Conservation (phyloP, 1,140 invertebrate species). For the Grapholita molesta region DNA sequence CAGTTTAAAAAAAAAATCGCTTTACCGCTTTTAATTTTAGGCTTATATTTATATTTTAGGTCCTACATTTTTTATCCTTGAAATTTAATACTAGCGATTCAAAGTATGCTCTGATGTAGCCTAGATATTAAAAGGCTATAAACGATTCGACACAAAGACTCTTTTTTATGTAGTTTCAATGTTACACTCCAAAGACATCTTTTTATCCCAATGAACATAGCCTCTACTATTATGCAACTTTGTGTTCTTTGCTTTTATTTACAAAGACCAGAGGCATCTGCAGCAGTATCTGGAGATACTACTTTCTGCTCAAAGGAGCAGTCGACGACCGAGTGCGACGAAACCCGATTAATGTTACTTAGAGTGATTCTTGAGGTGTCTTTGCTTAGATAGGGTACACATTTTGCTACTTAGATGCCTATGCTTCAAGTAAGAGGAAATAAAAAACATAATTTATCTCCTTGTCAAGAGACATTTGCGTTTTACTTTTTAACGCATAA, state of each 20-base stretch:
- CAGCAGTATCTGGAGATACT: background rate
- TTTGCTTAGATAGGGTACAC: conserved; percentile 60
- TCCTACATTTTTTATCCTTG: no score
- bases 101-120: background rate
- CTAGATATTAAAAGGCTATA: background rate
- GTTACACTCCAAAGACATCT: background rate
- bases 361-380: conserved; percentile 55
- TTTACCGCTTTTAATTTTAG: no score
- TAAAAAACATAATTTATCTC: conserved; percentile 39
- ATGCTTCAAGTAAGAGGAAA: conserved; percentile 48
- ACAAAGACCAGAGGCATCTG: background rate
- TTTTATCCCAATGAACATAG: background rate
- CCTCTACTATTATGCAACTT: background rate
- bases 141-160: background rate
- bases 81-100: background rate
- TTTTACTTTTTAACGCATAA: conserved; percentile 27
- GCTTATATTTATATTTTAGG: no score
- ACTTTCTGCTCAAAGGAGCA: background rate
- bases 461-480: conserved; percentile 27
- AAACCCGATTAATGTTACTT: conserved; percentile 75
- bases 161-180: background rate
- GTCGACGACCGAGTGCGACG: conserved; percentile 23
- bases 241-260: background rate
- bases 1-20: no score
- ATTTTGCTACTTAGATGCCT: conserved; percentile 70